phyloP scores from a whole-genome alignment of 2,888 invertebrate genomes.

The Adelognathus sp. region DNA sequence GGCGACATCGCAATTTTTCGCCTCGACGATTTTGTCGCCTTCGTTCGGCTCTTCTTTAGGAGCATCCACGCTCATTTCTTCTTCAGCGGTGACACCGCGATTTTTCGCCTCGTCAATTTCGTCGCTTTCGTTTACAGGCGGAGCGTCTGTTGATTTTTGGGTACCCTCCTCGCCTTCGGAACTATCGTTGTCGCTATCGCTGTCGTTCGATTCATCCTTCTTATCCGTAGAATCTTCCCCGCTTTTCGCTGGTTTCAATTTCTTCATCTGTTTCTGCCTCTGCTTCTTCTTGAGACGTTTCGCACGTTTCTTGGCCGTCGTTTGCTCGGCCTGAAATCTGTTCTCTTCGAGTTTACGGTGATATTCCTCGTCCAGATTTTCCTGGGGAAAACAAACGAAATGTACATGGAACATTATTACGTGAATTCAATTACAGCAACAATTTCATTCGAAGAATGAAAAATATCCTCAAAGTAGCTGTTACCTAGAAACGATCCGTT shows the following conservation, averaged over 20 bases:
- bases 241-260: conserved; percentile 70
- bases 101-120: not conserved
- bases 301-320: conserved; percentile 95
- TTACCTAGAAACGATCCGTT: too few species aligned
- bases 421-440: too few species aligned
- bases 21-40: not conserved
- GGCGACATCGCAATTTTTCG: not conserved
- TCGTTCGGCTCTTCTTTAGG: too few species aligned
- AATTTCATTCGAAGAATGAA: too few species aligned
- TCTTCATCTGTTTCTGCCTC: conserved; percentile 78
- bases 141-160: not conserved
- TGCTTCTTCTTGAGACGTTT: conserved; percentile 92
- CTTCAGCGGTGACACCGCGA: not conserved
- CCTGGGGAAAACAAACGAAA: conserved; percentile 82
- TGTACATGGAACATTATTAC: not conserved
- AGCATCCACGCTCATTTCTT: too few species aligned
- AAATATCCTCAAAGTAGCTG: too few species aligned
- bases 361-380: conserved; percentile 92
- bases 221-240: conserved; percentile 23
- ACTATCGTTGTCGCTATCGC: conserved; percentile 72
- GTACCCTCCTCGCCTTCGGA: conserved; percentile 74
- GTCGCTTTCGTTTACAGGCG: not conserved
- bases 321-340: conserved; percentile 86
- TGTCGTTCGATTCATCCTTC: conserved; percentile 63
- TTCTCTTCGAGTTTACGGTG: conserved; percentile 91